Conservation (phyloP, 1,140 invertebrate genomes). For the Heterodera schachtii region DNA sequence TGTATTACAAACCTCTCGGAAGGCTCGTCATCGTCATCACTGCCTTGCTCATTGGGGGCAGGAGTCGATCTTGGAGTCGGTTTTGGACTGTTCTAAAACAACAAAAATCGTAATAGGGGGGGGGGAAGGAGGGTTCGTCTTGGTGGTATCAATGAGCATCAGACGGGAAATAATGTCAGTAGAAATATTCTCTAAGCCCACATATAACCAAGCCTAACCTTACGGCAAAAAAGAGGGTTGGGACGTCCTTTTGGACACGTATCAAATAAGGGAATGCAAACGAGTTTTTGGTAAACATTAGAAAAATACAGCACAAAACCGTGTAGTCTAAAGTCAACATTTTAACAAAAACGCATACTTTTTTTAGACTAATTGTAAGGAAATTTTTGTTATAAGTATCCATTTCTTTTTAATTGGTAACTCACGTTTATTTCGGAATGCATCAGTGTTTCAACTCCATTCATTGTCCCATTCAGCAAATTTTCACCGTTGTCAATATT, state of each 20-base stretch:
- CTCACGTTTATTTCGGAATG: background rate
- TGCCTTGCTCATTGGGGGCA: background rate
- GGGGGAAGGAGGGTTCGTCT: too few relatives aligned
- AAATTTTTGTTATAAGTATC: background rate
- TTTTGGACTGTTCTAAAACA: slow-evolving; percentile 13
- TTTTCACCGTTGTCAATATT: background rate
- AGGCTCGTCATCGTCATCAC: slow-evolving; percentile 24
- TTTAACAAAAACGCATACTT: background rate
- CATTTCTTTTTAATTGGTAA: background rate
- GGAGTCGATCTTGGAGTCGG: background rate
- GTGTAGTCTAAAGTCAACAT: too few relatives aligned
- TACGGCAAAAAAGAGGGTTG: too few relatives aligned
- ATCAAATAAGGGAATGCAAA: too few relatives aligned
- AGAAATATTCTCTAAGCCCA: too few relatives aligned
- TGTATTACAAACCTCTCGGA: slow-evolving; percentile 1
- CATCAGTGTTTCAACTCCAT: slow-evolving; percentile 10
- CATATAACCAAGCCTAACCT: too few relatives aligned
- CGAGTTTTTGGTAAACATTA: too few relatives aligned
- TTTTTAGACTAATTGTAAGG: background rate
- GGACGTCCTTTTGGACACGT: too few relatives aligned
- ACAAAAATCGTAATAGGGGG: background rate
- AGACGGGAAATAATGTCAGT: too few relatives aligned
- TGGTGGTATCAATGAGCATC: too few relatives aligned
- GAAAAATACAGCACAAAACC: too few relatives aligned
- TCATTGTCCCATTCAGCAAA: slow-evolving; percentile 9